Evolutionary conservation across 2,888 invertebrate species (phyloP).

Genomic region (Mamestra brassicae): DNA sequence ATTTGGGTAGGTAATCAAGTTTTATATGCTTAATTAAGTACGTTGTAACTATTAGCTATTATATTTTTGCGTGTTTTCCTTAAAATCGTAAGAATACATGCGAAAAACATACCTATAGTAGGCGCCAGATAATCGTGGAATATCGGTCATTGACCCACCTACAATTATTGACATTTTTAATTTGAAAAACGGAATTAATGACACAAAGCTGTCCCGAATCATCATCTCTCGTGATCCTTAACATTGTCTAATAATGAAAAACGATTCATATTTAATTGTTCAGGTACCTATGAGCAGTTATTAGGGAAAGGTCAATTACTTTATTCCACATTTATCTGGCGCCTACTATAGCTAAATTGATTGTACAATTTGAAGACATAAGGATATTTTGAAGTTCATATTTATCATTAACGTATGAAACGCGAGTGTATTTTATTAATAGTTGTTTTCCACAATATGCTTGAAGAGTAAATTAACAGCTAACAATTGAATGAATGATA

Average conservation of each 20-base stretch:
- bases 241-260: too few species aligned
- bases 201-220: too few species aligned
- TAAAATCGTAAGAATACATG: background rate
- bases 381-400: background rate
- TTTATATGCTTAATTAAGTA: slow-evolving; percentile 4
- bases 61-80: slow-evolving; percentile 45
- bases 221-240: too few species aligned
- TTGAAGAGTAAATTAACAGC: background rate
- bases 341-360: slow-evolving; percentile 21
- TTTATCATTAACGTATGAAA: background rate
- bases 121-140: too few species aligned
- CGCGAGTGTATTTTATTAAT: background rate
- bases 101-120: slow-evolving; percentile 21
- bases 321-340: too few species aligned
- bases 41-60: slow-evolving; percentile 5
- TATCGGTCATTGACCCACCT: too few species aligned
- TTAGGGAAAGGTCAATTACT: too few species aligned
- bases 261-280: too few species aligned
- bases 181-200: too few species aligned
- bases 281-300: too few species aligned
- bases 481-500: background rate
- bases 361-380: background rate
- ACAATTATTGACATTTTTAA: too few species aligned
- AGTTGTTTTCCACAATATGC: background rate
- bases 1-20: slow-evolving; percentile 20